These are phyloP conservation scores for Rhinopomastus cyanomelas DNA, from an alignment of 2,113 vertebrate genomes.

Conservation along the genomic window DNA sequence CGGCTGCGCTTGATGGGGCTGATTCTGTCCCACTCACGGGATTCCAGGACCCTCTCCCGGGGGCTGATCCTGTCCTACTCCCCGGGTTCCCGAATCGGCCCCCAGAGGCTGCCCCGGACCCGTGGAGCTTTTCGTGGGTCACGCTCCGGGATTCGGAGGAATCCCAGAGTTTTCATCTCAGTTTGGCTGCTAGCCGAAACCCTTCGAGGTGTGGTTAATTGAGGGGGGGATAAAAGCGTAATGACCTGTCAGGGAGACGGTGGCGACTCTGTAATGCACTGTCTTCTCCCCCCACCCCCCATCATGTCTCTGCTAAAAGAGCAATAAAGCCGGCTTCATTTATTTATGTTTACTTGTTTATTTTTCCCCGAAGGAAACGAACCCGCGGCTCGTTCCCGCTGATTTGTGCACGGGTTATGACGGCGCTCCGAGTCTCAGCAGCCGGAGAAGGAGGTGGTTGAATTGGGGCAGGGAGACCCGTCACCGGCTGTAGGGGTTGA, in stretches of 20 bases:
- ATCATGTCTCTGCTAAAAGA: background rate
- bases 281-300: background rate
- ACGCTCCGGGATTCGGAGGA: constrained; percentile 7
- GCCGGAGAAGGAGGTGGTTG: background rate
- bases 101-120: background rate
- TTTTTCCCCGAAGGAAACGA: background rate
- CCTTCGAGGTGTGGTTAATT: constrained; percentile 69
- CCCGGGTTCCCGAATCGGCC: background rate
- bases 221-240: constrained; percentile 62
- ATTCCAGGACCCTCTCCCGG: background rate
- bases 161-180: constrained; percentile 45
- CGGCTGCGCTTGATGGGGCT: background rate
- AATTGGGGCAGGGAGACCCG: fast-evolving
- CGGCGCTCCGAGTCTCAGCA: background rate
- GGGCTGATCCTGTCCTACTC: background rate
- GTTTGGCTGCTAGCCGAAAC: constrained; percentile 45
- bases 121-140: background rate
- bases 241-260: constrained; percentile 53
- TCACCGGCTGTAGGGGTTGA: no score
- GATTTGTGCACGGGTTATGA: background rate
- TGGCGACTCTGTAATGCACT: constrained; percentile 41
- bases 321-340: background rate
- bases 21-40: no score
- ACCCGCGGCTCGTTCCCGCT: background rate
- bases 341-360: background rate